These are phyloP conservation scores for Sympetrum striolatum DNA, from an alignment of 2,888 invertebrate species.

Conservation along the genomic window DNA sequence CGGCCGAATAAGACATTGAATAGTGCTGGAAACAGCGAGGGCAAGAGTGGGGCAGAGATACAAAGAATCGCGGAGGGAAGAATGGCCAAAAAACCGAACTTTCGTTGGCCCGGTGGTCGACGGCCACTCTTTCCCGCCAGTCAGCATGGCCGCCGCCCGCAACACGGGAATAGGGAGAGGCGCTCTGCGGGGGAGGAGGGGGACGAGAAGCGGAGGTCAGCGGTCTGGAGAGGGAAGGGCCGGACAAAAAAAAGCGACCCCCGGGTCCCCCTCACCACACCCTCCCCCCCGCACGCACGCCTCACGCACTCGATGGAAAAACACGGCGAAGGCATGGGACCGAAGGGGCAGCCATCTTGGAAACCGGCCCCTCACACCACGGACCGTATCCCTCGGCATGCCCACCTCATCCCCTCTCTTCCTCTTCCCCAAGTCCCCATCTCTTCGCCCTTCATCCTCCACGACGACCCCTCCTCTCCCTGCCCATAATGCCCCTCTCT, in stretches of 20 bases:
- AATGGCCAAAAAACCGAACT: neutral
- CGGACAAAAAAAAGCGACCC: neutral
- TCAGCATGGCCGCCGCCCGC: constrained; percentile 27
- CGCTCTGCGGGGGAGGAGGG: neutral
- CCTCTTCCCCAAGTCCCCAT: neutral
- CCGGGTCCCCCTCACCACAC: neutral
- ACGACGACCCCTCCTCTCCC: neutral
- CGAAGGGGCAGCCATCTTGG: constrained; percentile 23
- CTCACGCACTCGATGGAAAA: neutral
- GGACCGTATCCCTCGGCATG: neutral
- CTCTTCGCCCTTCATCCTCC: neutral
- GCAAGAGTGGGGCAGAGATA: neutral
- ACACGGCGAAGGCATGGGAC: neutral
- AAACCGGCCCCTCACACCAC: neutral
- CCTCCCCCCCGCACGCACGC: neutral
- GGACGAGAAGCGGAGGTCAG: neutral
- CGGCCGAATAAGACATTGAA: neutral
- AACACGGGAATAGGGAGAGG: neutral
- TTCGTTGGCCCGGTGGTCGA: neutral
- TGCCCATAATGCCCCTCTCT: neutral
- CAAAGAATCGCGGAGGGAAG: neutral
- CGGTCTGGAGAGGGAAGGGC: neutral
- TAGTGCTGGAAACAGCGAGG: neutral
- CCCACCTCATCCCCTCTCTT: neutral
- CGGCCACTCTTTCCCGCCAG: neutral